These are phyloP conservation scores for Adelognathus sp. DNA, from an alignment of 2,888 invertebrate genomes.

Conservation along the genomic window DNA sequence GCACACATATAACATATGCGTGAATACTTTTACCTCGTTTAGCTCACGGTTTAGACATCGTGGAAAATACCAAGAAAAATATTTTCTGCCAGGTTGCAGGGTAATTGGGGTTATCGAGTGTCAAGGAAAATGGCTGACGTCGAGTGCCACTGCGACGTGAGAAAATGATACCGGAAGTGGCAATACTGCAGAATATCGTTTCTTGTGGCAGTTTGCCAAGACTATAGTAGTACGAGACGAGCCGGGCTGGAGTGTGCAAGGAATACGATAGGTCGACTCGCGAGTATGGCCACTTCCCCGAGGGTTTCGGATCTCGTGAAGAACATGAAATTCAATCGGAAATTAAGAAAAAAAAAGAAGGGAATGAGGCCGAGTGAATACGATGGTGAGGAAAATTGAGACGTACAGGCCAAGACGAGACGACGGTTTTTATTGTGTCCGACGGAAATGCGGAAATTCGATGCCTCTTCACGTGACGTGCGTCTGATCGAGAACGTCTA, in stretches of 20 bases:
- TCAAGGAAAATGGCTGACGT: slow-evolving; percentile 7
- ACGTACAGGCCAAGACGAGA: not conserved
- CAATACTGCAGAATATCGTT: slow-evolving; percentile 39
- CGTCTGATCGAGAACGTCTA: not conserved
- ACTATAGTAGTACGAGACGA: slow-evolving; percentile 17
- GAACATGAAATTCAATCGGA: slow-evolving; percentile 20
- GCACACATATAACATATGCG: no score
- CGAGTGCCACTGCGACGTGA: not conserved
- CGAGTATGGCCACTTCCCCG: slow-evolving; percentile 11
- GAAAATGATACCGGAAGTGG: slow-evolving; percentile 38
- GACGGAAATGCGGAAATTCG: not conserved
- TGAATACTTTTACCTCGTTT: no score
- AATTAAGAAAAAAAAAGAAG: not conserved
- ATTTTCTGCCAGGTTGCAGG: not conserved
- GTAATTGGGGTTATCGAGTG: not conserved
- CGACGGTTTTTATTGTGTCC: not conserved
- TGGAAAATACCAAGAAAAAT: not conserved
- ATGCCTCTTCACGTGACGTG: not conserved
- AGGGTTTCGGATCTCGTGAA: not conserved
- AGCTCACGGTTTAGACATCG: not conserved
- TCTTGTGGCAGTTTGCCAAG: slow-evolving; percentile 43
- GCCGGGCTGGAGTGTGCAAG: not conserved
- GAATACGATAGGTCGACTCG: not conserved
- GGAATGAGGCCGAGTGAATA: not conserved
- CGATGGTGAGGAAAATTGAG: not conserved